These are phyloP conservation scores for Luffia ferchaultella DNA, from an alignment of 2,888 invertebrate species.

Conservation along the genomic window DNA sequence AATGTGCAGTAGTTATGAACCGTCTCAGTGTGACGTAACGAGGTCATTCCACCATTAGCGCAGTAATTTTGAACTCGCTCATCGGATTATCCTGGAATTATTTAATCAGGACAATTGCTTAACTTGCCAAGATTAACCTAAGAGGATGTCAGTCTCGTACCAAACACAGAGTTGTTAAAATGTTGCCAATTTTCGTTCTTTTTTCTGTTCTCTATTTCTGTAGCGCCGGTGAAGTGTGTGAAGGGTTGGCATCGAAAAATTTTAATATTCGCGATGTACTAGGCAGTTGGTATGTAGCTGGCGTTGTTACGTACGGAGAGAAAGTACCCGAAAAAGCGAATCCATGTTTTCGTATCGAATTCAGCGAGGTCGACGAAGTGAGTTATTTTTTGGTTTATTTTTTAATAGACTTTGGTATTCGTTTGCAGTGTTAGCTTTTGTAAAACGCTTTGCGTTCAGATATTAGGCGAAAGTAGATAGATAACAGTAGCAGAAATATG, in stretches of 20 bases:
- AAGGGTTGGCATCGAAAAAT: background rate
- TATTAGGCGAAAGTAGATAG: too few species aligned
- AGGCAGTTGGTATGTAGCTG: constrained; percentile 40
- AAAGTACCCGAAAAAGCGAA: constrained; percentile 38
- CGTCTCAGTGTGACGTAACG: too few species aligned
- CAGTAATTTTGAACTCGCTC: too few species aligned
- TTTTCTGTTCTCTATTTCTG: background rate
- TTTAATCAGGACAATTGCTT: too few species aligned
- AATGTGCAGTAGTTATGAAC: too few species aligned
- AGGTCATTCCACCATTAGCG: too few species aligned
- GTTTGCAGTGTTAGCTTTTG: background rate
- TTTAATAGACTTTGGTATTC: background rate
- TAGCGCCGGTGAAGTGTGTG: background rate
- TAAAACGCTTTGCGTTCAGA: too few species aligned
- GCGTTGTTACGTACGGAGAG: constrained; percentile 19
- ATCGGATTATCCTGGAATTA: too few species aligned
- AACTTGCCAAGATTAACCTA: too few species aligned
- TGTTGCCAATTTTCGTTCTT: background rate
- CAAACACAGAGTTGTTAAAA: too few species aligned
- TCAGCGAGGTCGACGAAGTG: constrained; percentile 49
- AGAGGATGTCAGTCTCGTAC: too few species aligned
- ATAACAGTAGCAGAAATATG: too few species aligned
- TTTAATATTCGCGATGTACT: background rate
- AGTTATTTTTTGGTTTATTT: constrained; percentile 12
- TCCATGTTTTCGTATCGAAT: constrained; percentile 44